phyloP scores from a whole-genome alignment of 2,888 invertebrate genomes.

The Drosophila ezoana region DNA sequence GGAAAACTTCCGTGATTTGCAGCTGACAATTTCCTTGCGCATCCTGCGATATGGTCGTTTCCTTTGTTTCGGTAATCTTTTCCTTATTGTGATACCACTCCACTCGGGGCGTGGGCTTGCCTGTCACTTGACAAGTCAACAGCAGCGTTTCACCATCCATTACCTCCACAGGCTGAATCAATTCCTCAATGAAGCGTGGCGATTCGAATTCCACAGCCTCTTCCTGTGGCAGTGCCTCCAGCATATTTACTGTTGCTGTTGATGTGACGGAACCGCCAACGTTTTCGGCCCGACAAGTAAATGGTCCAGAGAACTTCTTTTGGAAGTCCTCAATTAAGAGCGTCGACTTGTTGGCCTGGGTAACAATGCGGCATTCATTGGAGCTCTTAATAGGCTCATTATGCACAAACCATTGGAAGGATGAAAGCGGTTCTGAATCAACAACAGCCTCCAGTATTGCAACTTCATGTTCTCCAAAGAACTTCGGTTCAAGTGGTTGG shows the following conservation, averaged over 20 bases:
- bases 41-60: conserved; percentile 90
- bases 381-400: conserved; percentile 90
- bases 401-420: conserved; percentile 95
- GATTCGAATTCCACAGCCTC: conserved; percentile 88
- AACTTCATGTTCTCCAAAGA: conserved; percentile 90
- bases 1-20: conserved; percentile 93
- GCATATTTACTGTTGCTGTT: conserved; percentile 89
- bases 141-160: conserved; percentile 96
- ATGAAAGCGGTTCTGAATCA: conserved; percentile 91
- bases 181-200: conserved; percentile 91
- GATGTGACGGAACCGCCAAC: conserved; percentile 95
- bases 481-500: conserved; percentile 89
- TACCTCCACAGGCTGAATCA: conserved; percentile 89
- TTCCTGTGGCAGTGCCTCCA: conserved; percentile 86
- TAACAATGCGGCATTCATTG: conserved; percentile 89
- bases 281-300: conserved; percentile 95
- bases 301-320: conserved; percentile 89
- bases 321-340: conserved; percentile 90
- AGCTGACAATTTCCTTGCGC: conserved; percentile 92
- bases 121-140: conserved; percentile 90
- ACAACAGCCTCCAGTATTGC: conserved; percentile 92
- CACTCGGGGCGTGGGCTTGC: conserved; percentile 92
- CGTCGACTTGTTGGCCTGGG: conserved; percentile 91
- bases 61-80: conserved; percentile 91
- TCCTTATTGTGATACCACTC: conserved; percentile 92